These are phyloP conservation scores for Accipiter badius DNA, from an alignment of 2,797 vertebrate genomes.

Conservation along the genomic window DNA sequence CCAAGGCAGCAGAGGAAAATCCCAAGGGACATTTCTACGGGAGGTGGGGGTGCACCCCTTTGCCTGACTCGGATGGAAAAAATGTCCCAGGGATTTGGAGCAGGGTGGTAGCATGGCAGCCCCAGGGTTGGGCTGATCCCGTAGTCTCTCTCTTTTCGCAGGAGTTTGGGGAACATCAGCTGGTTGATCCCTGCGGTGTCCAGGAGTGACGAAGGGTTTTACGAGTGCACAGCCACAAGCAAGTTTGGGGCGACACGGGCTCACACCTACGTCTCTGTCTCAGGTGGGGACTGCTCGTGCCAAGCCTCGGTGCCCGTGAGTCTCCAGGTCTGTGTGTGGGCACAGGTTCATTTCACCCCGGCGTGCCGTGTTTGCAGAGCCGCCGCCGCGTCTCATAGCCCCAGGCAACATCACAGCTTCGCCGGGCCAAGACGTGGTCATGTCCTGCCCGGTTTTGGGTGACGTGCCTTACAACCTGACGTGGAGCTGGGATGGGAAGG, in stretches of 20 bases:
- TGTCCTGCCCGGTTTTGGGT: slow-evolving; percentile 82
- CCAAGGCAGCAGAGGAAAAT: background rate
- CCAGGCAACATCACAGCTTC: slow-evolving; percentile 80
- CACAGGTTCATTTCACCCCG: background rate
- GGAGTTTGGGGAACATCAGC: slow-evolving; percentile 81
- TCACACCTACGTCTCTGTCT: slow-evolving; percentile 77
- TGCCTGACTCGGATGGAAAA: background rate
- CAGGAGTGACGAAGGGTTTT: slow-evolving; percentile 81
- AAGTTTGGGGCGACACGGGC: slow-evolving; percentile 80
- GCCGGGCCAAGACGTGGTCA: slow-evolving; percentile 74
- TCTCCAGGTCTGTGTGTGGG: accelerated
- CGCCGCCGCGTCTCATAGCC: slow-evolving; percentile 78
- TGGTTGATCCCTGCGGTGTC: slow-evolving; percentile 85
- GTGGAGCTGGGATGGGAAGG: slow-evolving; percentile 78
- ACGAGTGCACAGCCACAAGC: slow-evolving; percentile 86
- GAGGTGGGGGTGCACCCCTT: background rate
- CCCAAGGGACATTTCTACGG: accelerated
- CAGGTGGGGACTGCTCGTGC: slow-evolving; percentile 74
- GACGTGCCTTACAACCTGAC: slow-evolving; percentile 85
- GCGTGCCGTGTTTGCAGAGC: slow-evolving; percentile 66
- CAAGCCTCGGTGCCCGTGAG: accelerated
- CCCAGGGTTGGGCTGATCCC: background rate
- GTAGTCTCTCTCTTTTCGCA: background rate
- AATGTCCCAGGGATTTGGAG: background rate
- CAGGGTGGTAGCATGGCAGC: too few relatives aligned